phyloP scores from a whole-genome alignment of 2,113 vertebrate species.

The Callocephalon fimbriatum region DNA sequence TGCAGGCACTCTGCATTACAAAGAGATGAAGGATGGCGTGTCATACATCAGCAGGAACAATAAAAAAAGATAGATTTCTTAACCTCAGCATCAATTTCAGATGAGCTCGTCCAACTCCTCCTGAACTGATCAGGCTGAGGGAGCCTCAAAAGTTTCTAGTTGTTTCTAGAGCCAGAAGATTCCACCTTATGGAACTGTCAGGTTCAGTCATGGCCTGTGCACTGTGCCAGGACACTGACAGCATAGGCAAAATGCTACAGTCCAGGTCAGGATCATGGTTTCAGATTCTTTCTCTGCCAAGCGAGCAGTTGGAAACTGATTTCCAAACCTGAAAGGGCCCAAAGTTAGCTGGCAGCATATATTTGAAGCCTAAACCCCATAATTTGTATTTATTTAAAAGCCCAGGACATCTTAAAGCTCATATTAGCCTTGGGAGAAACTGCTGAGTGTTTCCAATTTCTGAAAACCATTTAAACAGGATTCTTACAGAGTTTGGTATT shows the following conservation, averaged over 20 bases:
- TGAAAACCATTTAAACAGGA: neutral
- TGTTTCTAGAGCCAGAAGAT: neutral
- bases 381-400: neutral
- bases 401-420: neutral
- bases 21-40: conserved; percentile 60
- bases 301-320: neutral
- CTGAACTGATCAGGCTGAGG: conserved; percentile 15
- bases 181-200: neutral
- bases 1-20: conserved; percentile 41
- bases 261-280: neutral
- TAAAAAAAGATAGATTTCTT: conserved; percentile 72
- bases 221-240: neutral
- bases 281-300: neutral
- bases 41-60: conserved; percentile 59
- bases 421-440: neutral
- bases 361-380: neutral
- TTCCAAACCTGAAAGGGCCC: neutral
- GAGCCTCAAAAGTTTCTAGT: neutral
- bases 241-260: neutral
- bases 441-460: neutral
- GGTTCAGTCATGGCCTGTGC: neutral
- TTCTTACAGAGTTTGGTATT: neutral
- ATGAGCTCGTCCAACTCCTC: conserved; percentile 36
- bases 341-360: neutral
- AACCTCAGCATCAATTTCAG: conserved; percentile 58